Conservation (phyloP, 2,797 vertebrate genomes). For the Clarias platycephalus region DNA sequence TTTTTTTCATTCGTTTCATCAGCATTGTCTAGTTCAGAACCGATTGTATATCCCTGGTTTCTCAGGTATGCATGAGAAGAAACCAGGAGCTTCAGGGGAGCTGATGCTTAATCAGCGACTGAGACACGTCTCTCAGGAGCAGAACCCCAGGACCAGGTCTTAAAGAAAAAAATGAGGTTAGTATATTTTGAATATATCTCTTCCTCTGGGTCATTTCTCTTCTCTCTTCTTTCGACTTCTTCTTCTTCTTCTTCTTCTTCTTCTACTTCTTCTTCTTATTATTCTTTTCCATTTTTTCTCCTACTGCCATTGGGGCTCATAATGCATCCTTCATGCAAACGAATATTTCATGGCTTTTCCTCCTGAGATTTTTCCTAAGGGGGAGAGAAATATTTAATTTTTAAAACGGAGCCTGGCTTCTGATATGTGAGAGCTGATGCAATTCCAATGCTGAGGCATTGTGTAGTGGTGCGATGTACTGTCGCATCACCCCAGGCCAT, state of each 20-base stretch:
- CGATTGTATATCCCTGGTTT: not conserved
- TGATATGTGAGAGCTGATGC: slow-evolving; percentile 33
- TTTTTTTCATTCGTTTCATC: not conserved
- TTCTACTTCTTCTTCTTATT: not conserved
- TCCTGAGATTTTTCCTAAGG: slow-evolving; percentile 27
- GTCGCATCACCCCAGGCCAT: not conserved
- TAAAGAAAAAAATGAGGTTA: slow-evolving; percentile 14
- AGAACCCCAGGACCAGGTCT: not conserved
- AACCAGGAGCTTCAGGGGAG: not conserved
- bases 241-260: not conserved
- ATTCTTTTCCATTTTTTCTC: not conserved
- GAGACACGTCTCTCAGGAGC: not conserved
- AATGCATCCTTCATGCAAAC: slow-evolving; percentile 45
- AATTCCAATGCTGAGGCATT: not conserved
- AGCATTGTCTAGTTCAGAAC: not conserved
- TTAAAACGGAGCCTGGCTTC: slow-evolving; percentile 9
- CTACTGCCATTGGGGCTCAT: slow-evolving; percentile 4
- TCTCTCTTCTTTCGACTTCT: not conserved
- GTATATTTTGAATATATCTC: slow-evolving; percentile 18
- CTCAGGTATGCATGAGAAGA: not conserved
- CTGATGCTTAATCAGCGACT: not conserved
- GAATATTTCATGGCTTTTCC: slow-evolving; percentile 45
- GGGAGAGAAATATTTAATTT: slow-evolving; percentile 28
- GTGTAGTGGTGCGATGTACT: not conserved
- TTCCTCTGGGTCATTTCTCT: slow-evolving; percentile 16